Base-by-base conservation (phyloP, 2,888 invertebrate genomes). In the Acleris sparsana region DNA sequence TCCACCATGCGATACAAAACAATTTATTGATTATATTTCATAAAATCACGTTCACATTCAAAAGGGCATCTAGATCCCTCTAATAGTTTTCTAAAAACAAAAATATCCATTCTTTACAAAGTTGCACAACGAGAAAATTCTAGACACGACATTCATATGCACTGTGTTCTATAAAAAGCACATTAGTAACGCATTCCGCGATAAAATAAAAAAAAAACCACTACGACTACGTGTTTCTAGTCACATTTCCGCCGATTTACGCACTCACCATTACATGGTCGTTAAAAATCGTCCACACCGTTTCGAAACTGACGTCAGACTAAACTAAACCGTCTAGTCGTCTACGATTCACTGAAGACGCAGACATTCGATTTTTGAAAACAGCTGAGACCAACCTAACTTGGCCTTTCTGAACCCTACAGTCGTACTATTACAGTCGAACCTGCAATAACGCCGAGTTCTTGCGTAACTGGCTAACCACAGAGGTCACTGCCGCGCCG, bases 241-340 rank as follows among this genome's bases (percentile, higher is more conserved):
- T 80, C 80, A 80, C 79, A 82, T 80, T 82, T 80, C 77, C 67
- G 56, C 63, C 69, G 69, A 74, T 73, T 75, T 69, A 72, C 75
- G 71, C 77, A 90, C 91, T 91, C 89, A 91, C 90, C 90, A 91
- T 89, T 83, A 90, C 91, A 90, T 90, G 83, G 78, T 80, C 76
- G 81, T 73, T 73, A 70, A 74, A 70, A 77, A 75, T 74, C 86
- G 87, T 83, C 85, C 80, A 78, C 85, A 79, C 86, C 75, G 74
- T 74, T 72, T 78, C 70, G 79, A 73, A 76, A 70, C 82, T 85
- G 83, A 85, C 85, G 85, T 87, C 80, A 87, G 74, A 91, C 90
- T 91, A 83, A 74, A 73, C 33, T 9, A 9, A 33, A 33, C 9
- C 33, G 33, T 33, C 33, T 33, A 33, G 33, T 33, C 33, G 60